These are phyloP conservation scores for Rhagoletis zephyria DNA, from an alignment of 1,140 invertebrate genomes.

Conservation along the genomic window DNA sequence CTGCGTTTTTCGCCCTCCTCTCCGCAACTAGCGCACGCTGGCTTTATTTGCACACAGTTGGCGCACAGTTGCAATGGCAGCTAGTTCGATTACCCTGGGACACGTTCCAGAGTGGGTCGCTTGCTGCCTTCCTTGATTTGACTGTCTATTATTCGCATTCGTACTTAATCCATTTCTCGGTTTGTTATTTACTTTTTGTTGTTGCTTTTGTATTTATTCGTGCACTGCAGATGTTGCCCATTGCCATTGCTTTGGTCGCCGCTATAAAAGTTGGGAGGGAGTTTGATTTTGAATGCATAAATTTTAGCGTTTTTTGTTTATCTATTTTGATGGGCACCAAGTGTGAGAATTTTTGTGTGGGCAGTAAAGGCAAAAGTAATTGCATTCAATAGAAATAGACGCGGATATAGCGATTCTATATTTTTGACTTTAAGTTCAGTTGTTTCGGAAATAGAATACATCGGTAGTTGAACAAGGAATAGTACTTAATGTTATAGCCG, in stretches of 20 bases:
- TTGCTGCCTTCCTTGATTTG: not conserved
- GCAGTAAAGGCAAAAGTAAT: not conserved
- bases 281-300: not conserved
- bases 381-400: not conserved
- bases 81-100: conserved; percentile 23
- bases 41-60: not conserved
- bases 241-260: not conserved
- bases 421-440: not conserved
- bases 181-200: not conserved
- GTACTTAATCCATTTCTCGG: conserved; percentile 29
- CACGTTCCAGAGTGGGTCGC: conserved; percentile 18
- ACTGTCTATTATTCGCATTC: conserved; percentile 26
- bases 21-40: not conserved
- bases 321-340: not conserved
- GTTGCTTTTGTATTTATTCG: conserved; percentile 8
- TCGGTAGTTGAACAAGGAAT: too few relatives aligned
- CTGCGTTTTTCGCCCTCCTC: not conserved
- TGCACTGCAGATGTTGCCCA: not conserved
- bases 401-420: not conserved
- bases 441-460: not conserved
- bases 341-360: conserved; percentile 44
- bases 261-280: not conserved
- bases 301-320: too few relatives aligned
- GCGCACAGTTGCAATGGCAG: conserved; percentile 19
- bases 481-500: too few relatives aligned